Evolutionary conservation across 2,113 vertebrate genomes (phyloP).

Genomic region (Siniperca chuatsi): DNA sequence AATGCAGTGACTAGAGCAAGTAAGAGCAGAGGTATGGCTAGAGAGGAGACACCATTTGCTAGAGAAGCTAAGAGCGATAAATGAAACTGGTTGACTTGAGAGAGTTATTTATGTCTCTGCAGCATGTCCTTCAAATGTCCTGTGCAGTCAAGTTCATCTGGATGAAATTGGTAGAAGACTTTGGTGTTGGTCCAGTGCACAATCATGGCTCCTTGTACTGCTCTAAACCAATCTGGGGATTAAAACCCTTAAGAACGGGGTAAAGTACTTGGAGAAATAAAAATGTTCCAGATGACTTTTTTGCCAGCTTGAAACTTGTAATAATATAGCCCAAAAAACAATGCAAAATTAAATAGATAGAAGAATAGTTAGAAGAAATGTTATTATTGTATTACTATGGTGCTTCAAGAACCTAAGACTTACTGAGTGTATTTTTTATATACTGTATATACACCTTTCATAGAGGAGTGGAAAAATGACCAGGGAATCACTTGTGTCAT

Average conservation of each 20-base stretch:
- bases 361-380: background rate
- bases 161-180: constrained; percentile 34
- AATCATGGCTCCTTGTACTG: constrained; percentile 43
- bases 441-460: background rate
- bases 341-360: background rate
- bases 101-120: constrained; percentile 47
- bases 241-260: constrained; percentile 33
- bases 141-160: constrained; percentile 46
- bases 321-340: background rate
- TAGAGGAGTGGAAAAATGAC: background rate
- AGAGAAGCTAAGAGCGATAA: constrained; percentile 58
- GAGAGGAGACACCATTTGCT: constrained; percentile 40
- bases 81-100: constrained; percentile 58
- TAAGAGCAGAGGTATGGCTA: constrained; percentile 69
- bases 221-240: constrained; percentile 52
- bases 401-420: background rate
- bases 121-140: constrained; percentile 54
- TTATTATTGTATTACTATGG: background rate
- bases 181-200: constrained; percentile 41
- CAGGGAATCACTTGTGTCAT: background rate
- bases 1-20: constrained; percentile 45
- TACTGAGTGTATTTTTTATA: background rate
- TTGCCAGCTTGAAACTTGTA: background rate
- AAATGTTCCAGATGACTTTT: constrained; percentile 19
- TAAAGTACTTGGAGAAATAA: constrained; percentile 30